Evolutionary conservation across 2,888 invertebrate genomes (phyloP).

Genomic region (Sericinus montela): DNA sequence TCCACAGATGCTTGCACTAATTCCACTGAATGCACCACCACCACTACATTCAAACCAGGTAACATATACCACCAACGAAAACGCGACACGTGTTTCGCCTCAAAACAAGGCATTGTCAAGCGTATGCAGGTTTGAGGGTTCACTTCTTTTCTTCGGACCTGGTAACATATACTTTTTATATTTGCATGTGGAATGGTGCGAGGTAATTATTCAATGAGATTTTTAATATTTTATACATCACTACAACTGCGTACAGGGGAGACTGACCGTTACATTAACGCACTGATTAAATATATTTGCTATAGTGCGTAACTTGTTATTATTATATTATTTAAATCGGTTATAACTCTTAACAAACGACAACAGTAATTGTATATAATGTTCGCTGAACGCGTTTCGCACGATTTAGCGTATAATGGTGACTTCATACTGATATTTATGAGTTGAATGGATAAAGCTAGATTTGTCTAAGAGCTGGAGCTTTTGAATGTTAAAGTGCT

Average conservation of each 20-base stretch:
- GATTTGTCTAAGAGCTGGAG: background rate
- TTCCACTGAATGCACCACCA: too few relatives aligned
- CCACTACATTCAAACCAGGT: too few relatives aligned
- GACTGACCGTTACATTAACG: slow-evolving; percentile 6
- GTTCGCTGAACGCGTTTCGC: slow-evolving; percentile 21
- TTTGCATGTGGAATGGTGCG: too few relatives aligned
- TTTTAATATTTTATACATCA: background rate
- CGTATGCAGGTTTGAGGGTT: too few relatives aligned
- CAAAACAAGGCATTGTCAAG: too few relatives aligned
- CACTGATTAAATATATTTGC: background rate
- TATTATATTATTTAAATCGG: slow-evolving; percentile 42
- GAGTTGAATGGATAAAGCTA: background rate
- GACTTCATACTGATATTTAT: slow-evolving; percentile 4
- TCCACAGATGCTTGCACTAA: too few relatives aligned
- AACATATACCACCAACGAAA: too few relatives aligned
- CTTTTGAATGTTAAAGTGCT: background rate
- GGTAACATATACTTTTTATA: too few relatives aligned
- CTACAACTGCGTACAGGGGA: background rate
- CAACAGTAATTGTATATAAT: slow-evolving; percentile 48
- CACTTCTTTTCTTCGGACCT: too few relatives aligned
- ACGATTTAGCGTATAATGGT: background rate
- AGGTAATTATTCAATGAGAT: too few relatives aligned
- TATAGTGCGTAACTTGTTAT: slow-evolving; percentile 6
- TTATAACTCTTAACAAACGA: slow-evolving; percentile 51
- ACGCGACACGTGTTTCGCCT: too few relatives aligned